A percentile compares a stretch with the other conserved stretches of the same genome.
These are phyloP conservation scores for Calidris pugnax DNA, from an alignment of 2,113 vertebrate species.

Conservation along the genomic window DNA sequence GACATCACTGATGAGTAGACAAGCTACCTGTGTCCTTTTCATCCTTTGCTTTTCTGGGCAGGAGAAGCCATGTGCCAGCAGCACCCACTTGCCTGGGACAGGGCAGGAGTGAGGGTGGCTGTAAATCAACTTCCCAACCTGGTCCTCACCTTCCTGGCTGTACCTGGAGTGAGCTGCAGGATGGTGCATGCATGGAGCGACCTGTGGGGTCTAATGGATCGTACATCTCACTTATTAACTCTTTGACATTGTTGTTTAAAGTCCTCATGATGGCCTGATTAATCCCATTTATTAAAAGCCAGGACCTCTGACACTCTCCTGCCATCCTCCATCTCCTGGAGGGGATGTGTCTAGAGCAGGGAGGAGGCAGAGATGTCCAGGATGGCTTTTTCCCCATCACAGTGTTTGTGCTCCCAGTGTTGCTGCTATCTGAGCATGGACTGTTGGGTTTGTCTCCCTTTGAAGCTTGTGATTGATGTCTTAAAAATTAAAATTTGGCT, in stretches of 20 bases:
- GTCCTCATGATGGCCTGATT: background rate
- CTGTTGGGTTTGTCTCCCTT: background rate
- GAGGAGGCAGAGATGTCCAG: background rate
- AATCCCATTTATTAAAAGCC: background rate
- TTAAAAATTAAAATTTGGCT: background rate
- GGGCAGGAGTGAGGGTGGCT: background rate
- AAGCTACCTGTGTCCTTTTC: background rate
- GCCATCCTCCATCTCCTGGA: background rate
- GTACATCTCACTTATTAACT: background rate
- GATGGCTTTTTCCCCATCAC: rapidly evolving
- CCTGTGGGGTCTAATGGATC: background rate
- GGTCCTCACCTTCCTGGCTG: background rate
- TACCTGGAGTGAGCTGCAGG: rapidly evolving
- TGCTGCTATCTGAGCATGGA: background rate
- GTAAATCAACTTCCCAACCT: background rate
- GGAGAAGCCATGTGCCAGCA: rapidly evolving
- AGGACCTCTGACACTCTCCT: background rate
- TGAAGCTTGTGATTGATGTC: background rate
- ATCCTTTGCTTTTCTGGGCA: background rate
- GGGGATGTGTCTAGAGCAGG: background rate
- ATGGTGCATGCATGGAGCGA: rapidly evolving
- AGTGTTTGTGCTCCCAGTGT: rapidly evolving
- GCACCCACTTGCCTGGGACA: background rate
- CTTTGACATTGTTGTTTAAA: background rate
- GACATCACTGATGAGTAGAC: background rate